Evolutionary conservation across 2,797 vertebrate species (phyloP).

Genomic region (Sebastolobus alascanus): DNA sequence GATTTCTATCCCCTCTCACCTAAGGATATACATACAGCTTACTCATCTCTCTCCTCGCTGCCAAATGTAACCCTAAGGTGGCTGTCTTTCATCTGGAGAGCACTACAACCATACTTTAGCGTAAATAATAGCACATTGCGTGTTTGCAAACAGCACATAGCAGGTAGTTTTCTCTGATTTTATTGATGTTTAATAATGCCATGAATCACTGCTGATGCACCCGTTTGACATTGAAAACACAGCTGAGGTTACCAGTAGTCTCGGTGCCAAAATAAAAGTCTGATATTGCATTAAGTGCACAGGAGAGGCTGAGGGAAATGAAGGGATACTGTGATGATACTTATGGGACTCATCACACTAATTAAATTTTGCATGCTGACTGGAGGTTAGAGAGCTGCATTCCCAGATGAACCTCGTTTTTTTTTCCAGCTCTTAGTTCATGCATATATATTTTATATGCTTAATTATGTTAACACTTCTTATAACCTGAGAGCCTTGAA

Average conservation of each 20-base stretch:
- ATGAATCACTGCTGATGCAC: slow-evolving; percentile 54
- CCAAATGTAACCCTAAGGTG: slow-evolving; percentile 18
- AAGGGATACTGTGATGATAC: slow-evolving; percentile 50
- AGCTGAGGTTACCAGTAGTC: slow-evolving; percentile 52
- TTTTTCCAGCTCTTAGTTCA: slow-evolving; percentile 65
- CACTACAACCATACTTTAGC: slow-evolving; percentile 25
- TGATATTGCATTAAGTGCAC: slow-evolving; percentile 51
- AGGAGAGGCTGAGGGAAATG: slow-evolving; percentile 38
- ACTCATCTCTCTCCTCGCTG: neutral
- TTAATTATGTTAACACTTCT: slow-evolving; percentile 47
- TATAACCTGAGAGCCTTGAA: slow-evolving; percentile 9
- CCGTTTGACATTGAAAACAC: slow-evolving; percentile 55
- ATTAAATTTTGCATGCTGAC: slow-evolving; percentile 77
- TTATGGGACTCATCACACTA: slow-evolving; percentile 71
- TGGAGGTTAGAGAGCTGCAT: slow-evolving; percentile 64
- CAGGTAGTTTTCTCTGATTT: slow-evolving; percentile 36
- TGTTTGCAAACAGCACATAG: slow-evolving; percentile 22
- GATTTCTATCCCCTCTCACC: slow-evolving; percentile 27
- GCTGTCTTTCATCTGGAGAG: slow-evolving; percentile 40
- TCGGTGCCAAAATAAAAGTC: slow-evolving; percentile 50
- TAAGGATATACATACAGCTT: slow-evolving; percentile 3
- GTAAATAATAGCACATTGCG: slow-evolving; percentile 17
- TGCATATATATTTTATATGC: slow-evolving; percentile 30
- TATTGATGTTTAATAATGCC: slow-evolving; percentile 55
- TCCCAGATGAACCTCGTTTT: slow-evolving; percentile 62